Evolutionary conservation across 2,797 vertebrate genomes (phyloP).

Genomic region (Chiloscyllium punctatum): DNA sequence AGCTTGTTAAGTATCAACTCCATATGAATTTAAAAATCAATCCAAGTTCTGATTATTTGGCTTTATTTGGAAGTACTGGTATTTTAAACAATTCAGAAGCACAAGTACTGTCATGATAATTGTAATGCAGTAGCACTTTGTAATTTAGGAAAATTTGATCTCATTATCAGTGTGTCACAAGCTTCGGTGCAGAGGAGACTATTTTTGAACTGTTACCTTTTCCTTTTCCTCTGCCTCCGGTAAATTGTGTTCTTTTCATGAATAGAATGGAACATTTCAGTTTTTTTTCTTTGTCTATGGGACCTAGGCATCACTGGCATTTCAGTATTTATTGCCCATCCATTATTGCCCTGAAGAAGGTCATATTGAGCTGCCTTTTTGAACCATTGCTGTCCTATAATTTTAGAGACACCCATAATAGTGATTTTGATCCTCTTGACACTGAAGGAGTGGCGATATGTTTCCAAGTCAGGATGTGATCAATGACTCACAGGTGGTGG

Average conservation of each 20-base stretch:
- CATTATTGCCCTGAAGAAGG: not conserved
- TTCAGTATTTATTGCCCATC: not conserved
- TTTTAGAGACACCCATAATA: not conserved
- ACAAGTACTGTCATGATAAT: not conserved
- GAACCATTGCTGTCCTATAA: not conserved
- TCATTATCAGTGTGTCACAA: not conserved
- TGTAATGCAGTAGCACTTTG: not conserved
- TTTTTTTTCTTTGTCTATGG: not conserved
- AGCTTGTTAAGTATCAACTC: not conserved
- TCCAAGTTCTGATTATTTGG: not conserved
- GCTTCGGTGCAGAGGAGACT: not conserved
- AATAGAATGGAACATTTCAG: not conserved
- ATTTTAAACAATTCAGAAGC: not conserved
- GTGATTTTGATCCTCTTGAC: not conserved
- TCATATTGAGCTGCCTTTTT: not conserved
- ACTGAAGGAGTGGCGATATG: not conserved
- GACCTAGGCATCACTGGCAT: not conserved
- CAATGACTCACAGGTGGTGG: no score
- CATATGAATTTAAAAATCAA: conserved; percentile 1
- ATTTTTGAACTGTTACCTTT: not conserved
- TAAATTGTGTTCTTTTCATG: not conserved
- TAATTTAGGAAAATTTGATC: not conserved
- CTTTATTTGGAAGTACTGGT: not conserved
- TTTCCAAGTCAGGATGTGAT: not conserved
- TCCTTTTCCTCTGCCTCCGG: not conserved